Percentiles rank a stretch among this genome's conserved stretches.
Evolutionary conservation across 2,797 vertebrate species (phyloP).

Genomic region (Masticophis lateralis): DNA sequence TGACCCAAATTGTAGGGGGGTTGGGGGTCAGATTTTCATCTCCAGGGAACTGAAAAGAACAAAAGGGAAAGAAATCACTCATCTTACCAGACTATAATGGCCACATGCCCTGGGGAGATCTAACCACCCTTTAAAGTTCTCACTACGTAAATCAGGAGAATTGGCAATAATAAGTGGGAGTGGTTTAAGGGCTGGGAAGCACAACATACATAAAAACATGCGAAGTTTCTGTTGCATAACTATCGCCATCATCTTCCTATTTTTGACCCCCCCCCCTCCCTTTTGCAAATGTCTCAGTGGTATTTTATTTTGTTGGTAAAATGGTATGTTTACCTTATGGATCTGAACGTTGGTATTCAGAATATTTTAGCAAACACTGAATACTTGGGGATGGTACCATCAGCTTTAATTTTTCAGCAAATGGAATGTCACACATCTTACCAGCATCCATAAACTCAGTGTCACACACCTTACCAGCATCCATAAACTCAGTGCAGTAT

Average conservation of each 20-base stretch:
- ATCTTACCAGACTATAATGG: not conserved
- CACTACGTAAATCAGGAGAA: not conserved
- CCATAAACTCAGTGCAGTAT: not conserved
- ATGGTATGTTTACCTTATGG: not conserved
- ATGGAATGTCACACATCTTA: not conserved
- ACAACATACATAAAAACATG: not conserved
- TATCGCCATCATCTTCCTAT: not conserved
- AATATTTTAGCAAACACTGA: not conserved
- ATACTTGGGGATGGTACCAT: not conserved
- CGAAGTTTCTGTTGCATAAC: not conserved
- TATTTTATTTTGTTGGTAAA: not conserved
- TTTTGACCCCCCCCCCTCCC: not conserved
- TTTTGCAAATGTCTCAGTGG: not conserved
- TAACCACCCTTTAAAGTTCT: not conserved
- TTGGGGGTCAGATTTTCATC: not conserved
- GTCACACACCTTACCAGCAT: not conserved
- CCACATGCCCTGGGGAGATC: not conserved
- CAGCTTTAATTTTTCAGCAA: not conserved
- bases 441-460: not conserved
- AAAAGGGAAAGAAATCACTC: not conserved
- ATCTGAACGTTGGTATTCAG: not conserved
- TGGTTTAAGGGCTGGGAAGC: not conserved
- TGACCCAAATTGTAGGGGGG: constrained; percentile 70
- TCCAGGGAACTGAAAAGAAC: not conserved
- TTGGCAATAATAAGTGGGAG: not conserved